These are phyloP conservation scores for Anomalospiza imberbis DNA, from an alignment of 2,797 vertebrate species.

Conservation along the genomic window DNA sequence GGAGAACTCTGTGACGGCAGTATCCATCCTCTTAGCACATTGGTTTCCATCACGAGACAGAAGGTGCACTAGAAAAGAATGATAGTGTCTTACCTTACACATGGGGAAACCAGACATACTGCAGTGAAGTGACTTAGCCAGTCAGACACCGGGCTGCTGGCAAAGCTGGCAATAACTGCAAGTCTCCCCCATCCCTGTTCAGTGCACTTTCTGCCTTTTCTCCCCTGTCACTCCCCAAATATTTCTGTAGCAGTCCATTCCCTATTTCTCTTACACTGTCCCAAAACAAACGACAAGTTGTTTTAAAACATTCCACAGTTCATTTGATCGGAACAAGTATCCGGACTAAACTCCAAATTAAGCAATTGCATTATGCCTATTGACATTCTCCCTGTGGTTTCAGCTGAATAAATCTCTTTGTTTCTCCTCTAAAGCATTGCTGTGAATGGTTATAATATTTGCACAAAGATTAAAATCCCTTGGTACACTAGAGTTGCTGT, in stretches of 20 bases:
- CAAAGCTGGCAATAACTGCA: not conserved
- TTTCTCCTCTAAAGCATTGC: conserved; percentile 48
- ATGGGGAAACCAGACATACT: not conserved
- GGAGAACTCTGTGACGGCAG: not conserved
- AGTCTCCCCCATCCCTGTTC: not conserved
- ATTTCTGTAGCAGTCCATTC: not conserved
- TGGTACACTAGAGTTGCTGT: conserved; percentile 20
- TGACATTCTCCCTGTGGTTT: conserved; percentile 59
- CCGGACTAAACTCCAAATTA: conserved; percentile 39
- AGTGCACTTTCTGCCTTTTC: not conserved
- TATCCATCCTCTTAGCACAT: not conserved
- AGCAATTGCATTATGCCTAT: conserved; percentile 55
- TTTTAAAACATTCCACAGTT: conserved; percentile 61
- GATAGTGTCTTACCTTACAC: not conserved
- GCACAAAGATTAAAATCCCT: conserved; percentile 54
- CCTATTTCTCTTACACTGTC: conserved; percentile 6
- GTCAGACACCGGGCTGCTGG: not conserved
- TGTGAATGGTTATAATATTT: conserved; percentile 51
- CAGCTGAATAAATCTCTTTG: conserved; percentile 60
- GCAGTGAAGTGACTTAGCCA: not conserved
- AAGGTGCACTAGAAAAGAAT: not conserved
- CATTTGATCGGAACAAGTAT: conserved; percentile 46
- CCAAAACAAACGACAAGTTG: conserved; percentile 30
- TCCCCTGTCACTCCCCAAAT: conserved; percentile 3
- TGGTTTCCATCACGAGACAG: not conserved